These are phyloP conservation scores for Pangasius djambal DNA, from an alignment of 2,797 vertebrate species.

Conservation along the genomic window DNA sequence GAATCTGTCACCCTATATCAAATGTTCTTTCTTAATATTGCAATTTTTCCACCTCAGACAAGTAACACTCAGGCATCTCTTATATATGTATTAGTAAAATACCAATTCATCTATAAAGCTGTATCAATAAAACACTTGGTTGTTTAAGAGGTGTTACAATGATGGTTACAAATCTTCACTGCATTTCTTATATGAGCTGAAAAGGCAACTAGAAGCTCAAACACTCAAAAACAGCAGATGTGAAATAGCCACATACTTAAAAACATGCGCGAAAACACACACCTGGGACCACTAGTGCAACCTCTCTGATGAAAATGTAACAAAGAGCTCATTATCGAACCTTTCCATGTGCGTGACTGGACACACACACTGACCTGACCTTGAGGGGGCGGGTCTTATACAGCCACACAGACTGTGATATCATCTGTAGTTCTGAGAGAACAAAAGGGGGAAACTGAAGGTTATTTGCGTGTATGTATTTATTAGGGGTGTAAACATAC, in stretches of 20 bases:
- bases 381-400: conserved; percentile 18
- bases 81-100: not conserved
- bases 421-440: not conserved
- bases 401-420: conserved; percentile 30
- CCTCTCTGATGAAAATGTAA: not conserved
- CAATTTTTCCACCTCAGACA: not conserved
- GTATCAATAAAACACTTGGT: not conserved
- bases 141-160: not conserved
- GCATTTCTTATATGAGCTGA: not conserved
- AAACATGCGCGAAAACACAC: conserved; percentile 5
- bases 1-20: not conserved
- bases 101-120: not conserved
- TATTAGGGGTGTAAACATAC: not conserved
- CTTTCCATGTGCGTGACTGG: not conserved
- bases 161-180: not conserved
- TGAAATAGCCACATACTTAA: not conserved
- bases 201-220: not conserved
- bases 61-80: not conserved
- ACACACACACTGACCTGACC: conserved; percentile 21
- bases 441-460: not conserved
- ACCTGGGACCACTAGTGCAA: conserved; percentile 16
- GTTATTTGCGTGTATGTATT: not conserved
- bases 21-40: not conserved
- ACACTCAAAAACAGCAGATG: not conserved
- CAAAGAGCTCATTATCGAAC: conserved; percentile 33